Evolutionary conservation across 2,797 vertebrate species (phyloP), one percentile per base, ranked within the genome.

Genomic region (Oophaga sylvatica): DNA sequence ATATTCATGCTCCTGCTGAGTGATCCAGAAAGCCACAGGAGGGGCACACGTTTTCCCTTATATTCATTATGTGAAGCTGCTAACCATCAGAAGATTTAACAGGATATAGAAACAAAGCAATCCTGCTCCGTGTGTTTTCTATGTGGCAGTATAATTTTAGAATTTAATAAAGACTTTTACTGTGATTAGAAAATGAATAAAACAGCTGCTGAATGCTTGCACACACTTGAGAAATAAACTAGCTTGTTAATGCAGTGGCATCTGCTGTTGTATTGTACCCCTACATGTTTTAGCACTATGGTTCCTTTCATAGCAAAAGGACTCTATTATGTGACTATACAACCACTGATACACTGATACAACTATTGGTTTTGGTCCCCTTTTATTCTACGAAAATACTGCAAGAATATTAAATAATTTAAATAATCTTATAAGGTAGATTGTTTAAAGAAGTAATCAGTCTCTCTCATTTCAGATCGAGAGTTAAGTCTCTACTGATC

Each of bases 81-180:
- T 80, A 63, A 80, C 79, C 5, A 80, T n/a, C 20, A 48, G 79
- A 81, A 75, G 57, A 84, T 75, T 62, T 84, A 73, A 73, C 35
- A 70, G 56, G 20, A 9, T 62, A 8, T 70, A 83, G 56, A 62
- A 60, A 62, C 82, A 62, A 84, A 84, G 70, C 57, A 35, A 86
- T 63, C 79, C 48, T 35, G 68, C 48, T 57, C 67, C 75, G 81
- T 75, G 48, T 41, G 59, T 81, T 63, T 87, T 63, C 12, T 12
- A 31, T 31, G 85, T 62, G 62, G 67, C 67, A 75, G 63, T 81
- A 29, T 81, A 75, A 87, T 81, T 87, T 81, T 87, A 80, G 68
- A 73, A 62, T 63, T 62, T 53, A 73, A 86, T 79, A 86, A 80
- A 87, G 85, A 81, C 56, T n/a, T 65, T 75, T 81, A 87, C 63